Evolutionary conservation across 2,797 vertebrate genomes (phyloP).

Genomic region (Silurus aristotelis): DNA sequence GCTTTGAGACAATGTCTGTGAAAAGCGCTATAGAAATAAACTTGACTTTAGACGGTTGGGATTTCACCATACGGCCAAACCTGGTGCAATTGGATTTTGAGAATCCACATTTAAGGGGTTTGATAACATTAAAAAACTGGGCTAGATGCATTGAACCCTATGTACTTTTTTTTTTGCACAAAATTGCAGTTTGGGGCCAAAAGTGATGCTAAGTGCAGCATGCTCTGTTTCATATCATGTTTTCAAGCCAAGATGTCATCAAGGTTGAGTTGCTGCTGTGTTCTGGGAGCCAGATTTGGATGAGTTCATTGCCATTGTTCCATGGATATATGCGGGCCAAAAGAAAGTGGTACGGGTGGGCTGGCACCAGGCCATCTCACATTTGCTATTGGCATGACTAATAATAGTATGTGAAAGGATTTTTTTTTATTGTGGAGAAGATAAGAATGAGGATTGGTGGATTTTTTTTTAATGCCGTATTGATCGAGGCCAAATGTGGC

Average conservation of each 20-base stretch:
- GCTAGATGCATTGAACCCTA: neutral
- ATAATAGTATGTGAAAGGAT: neutral
- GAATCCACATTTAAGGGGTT: neutral
- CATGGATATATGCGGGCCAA: neutral
- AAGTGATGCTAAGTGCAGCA: neutral
- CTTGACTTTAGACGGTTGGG: neutral
- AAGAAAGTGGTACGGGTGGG: neutral
- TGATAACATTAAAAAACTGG: neutral
- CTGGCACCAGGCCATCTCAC: neutral
- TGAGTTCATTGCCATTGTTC: conserved; percentile 21
- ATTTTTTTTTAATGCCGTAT: neutral
- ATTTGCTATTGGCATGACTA: neutral
- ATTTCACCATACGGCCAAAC: no score
- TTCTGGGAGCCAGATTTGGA: conserved; percentile 3
- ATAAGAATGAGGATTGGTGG: no score
- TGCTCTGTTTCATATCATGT: conserved; percentile 1
- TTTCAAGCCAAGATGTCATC: neutral
- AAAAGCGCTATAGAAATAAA: no score
- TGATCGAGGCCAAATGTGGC: neutral
- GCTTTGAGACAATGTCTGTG: no score
- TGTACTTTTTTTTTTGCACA: neutral
- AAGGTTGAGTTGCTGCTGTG: neutral
- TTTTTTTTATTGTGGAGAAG: neutral
- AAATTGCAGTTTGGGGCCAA: neutral
- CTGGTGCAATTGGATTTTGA: neutral